These are phyloP conservation scores for Caenorhabditis remanei DNA, from an alignment of 1,140 invertebrate genomes.

Conservation along the genomic window DNA sequence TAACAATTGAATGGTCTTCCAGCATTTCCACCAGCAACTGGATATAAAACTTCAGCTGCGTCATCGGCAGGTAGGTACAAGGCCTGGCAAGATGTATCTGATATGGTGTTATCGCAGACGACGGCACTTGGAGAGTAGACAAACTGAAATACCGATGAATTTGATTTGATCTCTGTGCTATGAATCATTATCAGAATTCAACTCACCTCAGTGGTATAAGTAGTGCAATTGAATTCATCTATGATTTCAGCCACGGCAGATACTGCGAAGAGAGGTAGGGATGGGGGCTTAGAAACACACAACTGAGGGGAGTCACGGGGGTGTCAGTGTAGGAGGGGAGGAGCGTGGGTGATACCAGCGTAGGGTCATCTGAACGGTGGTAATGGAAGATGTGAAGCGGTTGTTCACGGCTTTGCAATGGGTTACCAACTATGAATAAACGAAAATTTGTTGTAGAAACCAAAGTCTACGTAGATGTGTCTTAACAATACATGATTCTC, in stretches of 20 bases:
- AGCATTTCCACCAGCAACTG: not conserved
- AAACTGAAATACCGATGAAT: not conserved
- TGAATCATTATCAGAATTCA: not conserved
- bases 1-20: not conserved
- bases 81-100: not conserved
- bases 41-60: not conserved
- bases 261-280: too few species aligned
- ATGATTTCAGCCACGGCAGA: not conserved
- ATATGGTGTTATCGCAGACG: constrained; percentile 1
- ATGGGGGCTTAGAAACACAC: too few species aligned
- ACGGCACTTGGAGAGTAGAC: not conserved
- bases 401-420: too few species aligned
- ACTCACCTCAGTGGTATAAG: not conserved
- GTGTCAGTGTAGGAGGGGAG: too few species aligned
- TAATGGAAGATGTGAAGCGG: too few species aligned
- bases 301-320: too few species aligned
- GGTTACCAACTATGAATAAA: too few species aligned
- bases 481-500: too few species aligned
- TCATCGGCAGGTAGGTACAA: not conserved
- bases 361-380: too few species aligned
- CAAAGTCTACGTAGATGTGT: too few species aligned
- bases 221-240: not conserved
- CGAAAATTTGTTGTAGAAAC: too few species aligned
- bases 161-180: not conserved
- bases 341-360: too few species aligned